Base-by-base conservation (phyloP, 2,113 vertebrate genomes). In the Ceyx cyanopectus region DNA sequence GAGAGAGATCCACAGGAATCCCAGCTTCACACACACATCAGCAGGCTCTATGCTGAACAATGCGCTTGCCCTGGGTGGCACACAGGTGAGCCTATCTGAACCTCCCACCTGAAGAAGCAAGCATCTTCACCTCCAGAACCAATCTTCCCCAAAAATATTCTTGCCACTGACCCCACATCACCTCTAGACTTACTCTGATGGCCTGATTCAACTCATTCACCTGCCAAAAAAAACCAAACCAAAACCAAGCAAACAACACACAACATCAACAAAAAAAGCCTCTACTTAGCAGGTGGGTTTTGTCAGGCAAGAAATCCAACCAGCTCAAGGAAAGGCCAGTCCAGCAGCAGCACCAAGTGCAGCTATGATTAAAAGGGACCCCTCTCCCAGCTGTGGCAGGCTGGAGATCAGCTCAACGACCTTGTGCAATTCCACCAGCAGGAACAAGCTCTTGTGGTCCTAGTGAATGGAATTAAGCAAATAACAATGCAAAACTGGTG, bases 1-100 rank as follows among this genome's bases (percentile, higher is more conserved):
- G 17, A 7, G 22, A 34, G 50, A 1, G 7, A 18, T n/a, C 40
- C 23, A 5, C 15, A 48, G n/a, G 34, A 78, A 60, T 1, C 14
- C 37, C 45, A 73, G 0, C 29, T 24, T 24, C 0, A 29, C 23
- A 24, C 9, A 26, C 11, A 7, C 4, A 21, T 51, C 2, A 3
- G 7, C 2, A 43, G 56, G 43, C 30, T 58, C 66, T 48, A 9
- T 4, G 9, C 32, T n/a, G 16, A 83, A 57, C 66, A 37, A 37
- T 10, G 37, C 10, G 37, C 37, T 37, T 37, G 9, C 37, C 37
- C 37, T 37, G 37, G 37, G 37, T 37, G 37, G 37, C 12, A 1
- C 10, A 4, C 27, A 75, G 61, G 60, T 17, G 6, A 32, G 46
- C 3, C 27, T 23, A 0, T 26, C 34, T 46, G 19, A 13, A 26